Percentiles rank a stretch among this genome's conserved stretches.
phyloP scores from a whole-genome alignment of 2,888 invertebrate genomes.

The Tridacna crocea region DNA sequence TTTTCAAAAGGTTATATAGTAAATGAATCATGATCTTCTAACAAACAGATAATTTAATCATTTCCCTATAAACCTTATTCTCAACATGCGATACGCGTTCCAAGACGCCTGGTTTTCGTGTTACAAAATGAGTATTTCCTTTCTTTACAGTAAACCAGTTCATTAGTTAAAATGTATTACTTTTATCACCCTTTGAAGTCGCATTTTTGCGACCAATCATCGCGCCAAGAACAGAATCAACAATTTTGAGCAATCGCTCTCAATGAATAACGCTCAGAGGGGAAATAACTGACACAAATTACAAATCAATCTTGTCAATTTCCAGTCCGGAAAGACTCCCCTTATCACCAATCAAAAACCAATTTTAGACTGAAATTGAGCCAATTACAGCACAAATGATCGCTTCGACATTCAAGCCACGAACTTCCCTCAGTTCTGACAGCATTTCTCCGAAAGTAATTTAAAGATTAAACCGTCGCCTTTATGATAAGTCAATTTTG shows the following conservation, averaged over 20 bases:
- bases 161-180: conserved; percentile 33
- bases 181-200: conserved; percentile 30
- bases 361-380: conserved; percentile 64
- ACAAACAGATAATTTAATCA: too few species aligned
- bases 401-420: conserved; percentile 58
- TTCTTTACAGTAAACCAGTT: conserved; percentile 21
- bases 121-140: background rate
- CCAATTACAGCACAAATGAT: conserved; percentile 65
- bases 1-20: too few species aligned
- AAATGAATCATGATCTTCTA: too few species aligned
- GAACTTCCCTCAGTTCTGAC: conserved; percentile 57
- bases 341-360: conserved; percentile 67
- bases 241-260: conserved; percentile 34
- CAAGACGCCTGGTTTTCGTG: background rate
- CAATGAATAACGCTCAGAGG: conserved; percentile 52
- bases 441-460: conserved; percentile 61
- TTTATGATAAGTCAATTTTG: conserved; percentile 63
- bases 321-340: conserved; percentile 55
- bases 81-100: background rate
- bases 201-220: conserved; percentile 1
- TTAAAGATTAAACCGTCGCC: conserved; percentile 62
- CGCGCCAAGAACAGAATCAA: background rate
- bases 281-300: conserved; percentile 53
- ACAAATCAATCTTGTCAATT: conserved; percentile 59
- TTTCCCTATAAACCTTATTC: too few species aligned